Base-by-base conservation (phyloP, 2,888 invertebrate genomes). In the Steinernema hermaphroditum region DNA sequence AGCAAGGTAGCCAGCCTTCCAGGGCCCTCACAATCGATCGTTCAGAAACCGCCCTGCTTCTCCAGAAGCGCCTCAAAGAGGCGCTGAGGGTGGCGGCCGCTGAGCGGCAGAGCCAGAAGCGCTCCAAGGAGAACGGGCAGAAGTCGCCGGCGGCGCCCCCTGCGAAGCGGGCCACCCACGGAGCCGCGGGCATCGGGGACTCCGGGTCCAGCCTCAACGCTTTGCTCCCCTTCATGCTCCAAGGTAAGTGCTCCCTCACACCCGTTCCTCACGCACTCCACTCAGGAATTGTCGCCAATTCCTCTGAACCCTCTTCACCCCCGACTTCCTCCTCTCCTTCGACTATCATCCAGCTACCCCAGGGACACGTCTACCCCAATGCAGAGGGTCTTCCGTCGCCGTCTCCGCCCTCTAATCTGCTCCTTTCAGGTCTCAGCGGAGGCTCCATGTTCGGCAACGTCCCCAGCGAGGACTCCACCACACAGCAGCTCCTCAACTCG, bases 41-140 rank as follows among this genome's bases (percentile, higher is more conserved):
- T 68, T 9, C 72, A 37, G 76, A 76, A 43, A 37, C 68, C 1
- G 68, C 76, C 19, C 69, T 69, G 22, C 71, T 74, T 34, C 74
- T 82, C 19, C 80, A 82, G 46, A 78, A 81, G 71, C 82, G 81
- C 50, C 69, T 85, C 46, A 82, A 83, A 69, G 85, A 85, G 34
- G 84, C 83, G 9, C 74, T 85, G 54, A 77, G 76, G 57, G 79
- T 76, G 19, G 83, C 85, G 6, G 80, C 82, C 4, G 74, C 73
- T 24, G 81, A 80, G 57, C 74, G 82, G n/a, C 81, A 82, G 69
- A 46, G 69, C 44, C 71, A 69, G 54, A 74, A 72, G 32, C 77
- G 68, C 32, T 69, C 49, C 29, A 69, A 74, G 70, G 49, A 75
- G 50, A 74, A 77, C 34, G 43, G 74, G 34, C 50, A 24, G 12